Percentiles rank a stretch among this genome's conserved stretches.
Conservation (phyloP, 2,113 vertebrate genomes). For the Pterocles orientalis region DNA sequence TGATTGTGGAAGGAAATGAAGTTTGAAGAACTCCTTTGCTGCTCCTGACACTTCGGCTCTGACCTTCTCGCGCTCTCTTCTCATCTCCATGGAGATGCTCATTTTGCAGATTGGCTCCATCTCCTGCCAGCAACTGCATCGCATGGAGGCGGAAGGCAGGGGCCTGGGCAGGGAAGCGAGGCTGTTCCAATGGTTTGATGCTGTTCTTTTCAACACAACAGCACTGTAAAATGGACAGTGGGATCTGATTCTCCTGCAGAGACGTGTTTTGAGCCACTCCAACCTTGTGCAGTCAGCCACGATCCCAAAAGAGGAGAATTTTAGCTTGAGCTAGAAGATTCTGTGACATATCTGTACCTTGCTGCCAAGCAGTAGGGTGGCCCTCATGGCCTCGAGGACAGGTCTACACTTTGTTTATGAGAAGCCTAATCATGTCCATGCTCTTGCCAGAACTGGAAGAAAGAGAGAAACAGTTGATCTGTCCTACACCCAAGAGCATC, state of each 20-base stretch:
- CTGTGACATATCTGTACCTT: background rate
- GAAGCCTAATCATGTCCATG: background rate
- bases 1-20: conserved; percentile 68
- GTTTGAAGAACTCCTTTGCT: conserved; percentile 68
- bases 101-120: conserved; percentile 48
- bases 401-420: background rate
- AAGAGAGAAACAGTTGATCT: background rate
- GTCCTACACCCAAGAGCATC: background rate
- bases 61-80: conserved; percentile 19
- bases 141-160: background rate
- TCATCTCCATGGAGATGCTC: conserved; percentile 62
- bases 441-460: background rate
- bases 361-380: background rate
- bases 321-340: background rate
- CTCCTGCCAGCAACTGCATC: background rate
- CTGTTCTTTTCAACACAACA: background rate
- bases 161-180: background rate
- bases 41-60: conserved; percentile 17
- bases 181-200: background rate
- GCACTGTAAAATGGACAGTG: background rate
- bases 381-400: background rate
- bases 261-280: fast-evolving
- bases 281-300: fast-evolving
- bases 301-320: background rate
- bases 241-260: background rate